Conservation (phyloP, 2,797 vertebrate genomes). For the Erpetoichthys calabaricus region DNA sequence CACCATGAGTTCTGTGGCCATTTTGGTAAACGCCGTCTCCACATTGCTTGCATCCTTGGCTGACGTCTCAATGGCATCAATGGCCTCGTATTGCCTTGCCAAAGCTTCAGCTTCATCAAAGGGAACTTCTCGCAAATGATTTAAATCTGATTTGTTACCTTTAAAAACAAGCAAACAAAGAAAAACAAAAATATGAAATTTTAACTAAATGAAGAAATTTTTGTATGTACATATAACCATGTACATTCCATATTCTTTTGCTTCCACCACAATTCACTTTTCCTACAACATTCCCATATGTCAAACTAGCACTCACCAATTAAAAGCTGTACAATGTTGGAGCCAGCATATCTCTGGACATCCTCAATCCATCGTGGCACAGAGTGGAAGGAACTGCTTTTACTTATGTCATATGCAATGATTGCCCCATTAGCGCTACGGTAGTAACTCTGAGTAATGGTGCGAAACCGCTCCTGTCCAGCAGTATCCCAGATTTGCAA, state of each 20-base stretch:
- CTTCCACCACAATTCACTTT: neutral
- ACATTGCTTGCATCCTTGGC: constrained; percentile 72
- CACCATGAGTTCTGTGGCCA: constrained; percentile 66
- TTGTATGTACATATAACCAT: neutral
- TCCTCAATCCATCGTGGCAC: constrained; percentile 74
- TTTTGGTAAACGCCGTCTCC: constrained; percentile 66
- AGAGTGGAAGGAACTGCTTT: constrained; percentile 55
- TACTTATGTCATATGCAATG: constrained; percentile 72
- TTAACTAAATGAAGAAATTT: neutral
- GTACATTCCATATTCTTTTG: neutral
- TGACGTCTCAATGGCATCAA: constrained; percentile 65
- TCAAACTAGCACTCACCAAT: constrained; percentile 47
- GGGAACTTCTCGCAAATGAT: constrained; percentile 53
- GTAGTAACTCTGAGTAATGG: constrained; percentile 75
- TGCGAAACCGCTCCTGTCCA: constrained; percentile 70
- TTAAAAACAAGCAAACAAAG: constrained; percentile 9
- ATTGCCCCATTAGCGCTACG: constrained; percentile 72
- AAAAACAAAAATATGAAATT: constrained; percentile 6
- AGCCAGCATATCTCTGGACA: constrained; percentile 62
- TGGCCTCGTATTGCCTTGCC: constrained; percentile 57
- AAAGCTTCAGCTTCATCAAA: constrained; percentile 57
- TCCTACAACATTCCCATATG: neutral
- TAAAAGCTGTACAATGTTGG: constrained; percentile 64
- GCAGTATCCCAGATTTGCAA: constrained; percentile 80
- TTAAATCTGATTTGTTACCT: constrained; percentile 73